Base-by-base conservation (phyloP, 2,797 vertebrate species). In the Gymnothorax javanicus region DNA sequence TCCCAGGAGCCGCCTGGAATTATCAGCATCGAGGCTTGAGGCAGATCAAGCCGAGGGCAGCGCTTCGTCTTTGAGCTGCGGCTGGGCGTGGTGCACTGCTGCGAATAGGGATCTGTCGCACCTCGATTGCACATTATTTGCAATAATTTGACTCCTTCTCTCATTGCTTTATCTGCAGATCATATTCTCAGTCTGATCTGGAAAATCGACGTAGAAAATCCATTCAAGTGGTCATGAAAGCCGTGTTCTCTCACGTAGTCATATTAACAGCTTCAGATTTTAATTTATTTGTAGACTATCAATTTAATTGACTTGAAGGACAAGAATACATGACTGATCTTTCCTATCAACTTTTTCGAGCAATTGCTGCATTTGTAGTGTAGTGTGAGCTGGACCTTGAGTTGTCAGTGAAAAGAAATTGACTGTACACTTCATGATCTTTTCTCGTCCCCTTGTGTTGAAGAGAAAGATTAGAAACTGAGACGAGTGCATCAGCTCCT, bases 381-480 rank as follows among this genome's bases (percentile, higher is more conserved):
- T 12, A 17, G 33, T 17, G 17, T 56, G 33, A 50, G 77, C 20
- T 23, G 15, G 43, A 73, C 15, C 15, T 50, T 52, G 2, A 52
- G 33, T 1, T n/a, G 33, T 43, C 43, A 20, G 15, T 52, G 77
- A 81, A 56, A 81, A 56, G 17, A 54, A 54, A n/a, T 23, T 56
- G 8, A 56, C 6, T 54, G 11, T 23, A 13, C 73, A 50, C 7
- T 12, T 52, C 5, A 54, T 56, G 52, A 7, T 6, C 52, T 54
- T 81, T 81, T n/a, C 52, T 23, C 20, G 56, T 50, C 50, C 77
- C 52, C 50, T 81, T n/a, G 6, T 81, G 77, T 56, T 81, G 17
- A 81, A 7, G 52, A 81, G 43, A 77, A 73, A 77, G 77, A 81
- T 81, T 54, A 81, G 77, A 23, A 81, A 54, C 20, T 15, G 50